Conservation (phyloP, 2,797 vertebrate species). For the Melopsittacus undulatus region DNA sequence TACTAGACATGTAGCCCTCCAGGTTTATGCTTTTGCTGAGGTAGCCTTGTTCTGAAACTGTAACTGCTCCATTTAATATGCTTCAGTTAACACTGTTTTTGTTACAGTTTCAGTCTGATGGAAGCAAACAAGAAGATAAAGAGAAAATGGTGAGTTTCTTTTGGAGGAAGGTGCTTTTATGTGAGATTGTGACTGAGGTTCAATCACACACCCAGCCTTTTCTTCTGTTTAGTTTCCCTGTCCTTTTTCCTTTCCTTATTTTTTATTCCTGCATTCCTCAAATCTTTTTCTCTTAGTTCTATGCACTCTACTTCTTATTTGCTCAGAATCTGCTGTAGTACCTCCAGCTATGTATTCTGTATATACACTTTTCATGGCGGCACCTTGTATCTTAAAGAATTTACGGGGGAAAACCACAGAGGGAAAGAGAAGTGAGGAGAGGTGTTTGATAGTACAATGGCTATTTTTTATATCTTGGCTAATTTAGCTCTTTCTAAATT, state of each 20-base stretch:
- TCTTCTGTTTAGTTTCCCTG: not conserved
- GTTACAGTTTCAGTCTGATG: conserved; percentile 87
- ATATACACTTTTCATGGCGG: not conserved
- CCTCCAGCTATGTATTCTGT: not conserved
- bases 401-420: not conserved
- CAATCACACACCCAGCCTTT: not conserved
- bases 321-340: not conserved
- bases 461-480: not conserved
- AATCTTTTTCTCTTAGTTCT: not conserved
- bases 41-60: not conserved
- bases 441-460: not conserved
- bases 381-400: not conserved
- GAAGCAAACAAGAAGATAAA: conserved; percentile 86
- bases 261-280: not conserved
- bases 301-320: not conserved
- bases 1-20: not conserved
- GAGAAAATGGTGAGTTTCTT: conserved; percentile 88
- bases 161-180: not conserved
- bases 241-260: too few relatives aligned
- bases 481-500: not conserved
- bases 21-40: conserved; percentile 18
- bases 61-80: not conserved
- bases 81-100: conserved; percentile 15
- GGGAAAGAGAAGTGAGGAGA: not conserved
- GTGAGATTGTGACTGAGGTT: not conserved